Conservation (phyloP, 2,888 invertebrate genomes). For the Podabrus alpinus region DNA sequence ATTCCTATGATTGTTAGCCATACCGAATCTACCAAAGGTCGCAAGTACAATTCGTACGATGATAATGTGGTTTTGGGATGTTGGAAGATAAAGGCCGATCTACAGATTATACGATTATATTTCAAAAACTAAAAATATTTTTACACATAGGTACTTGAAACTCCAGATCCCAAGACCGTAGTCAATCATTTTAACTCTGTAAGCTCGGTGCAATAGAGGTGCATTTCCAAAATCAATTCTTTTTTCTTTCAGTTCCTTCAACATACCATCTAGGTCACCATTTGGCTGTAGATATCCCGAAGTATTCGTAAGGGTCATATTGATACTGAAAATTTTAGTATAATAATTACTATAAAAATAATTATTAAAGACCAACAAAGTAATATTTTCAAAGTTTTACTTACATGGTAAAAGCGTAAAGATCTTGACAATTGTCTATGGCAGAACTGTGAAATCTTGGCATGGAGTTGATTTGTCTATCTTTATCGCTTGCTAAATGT, state of each 20-base stretch:
- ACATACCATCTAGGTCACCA: slow-evolving; percentile 68
- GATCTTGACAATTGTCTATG: slow-evolving; percentile 63
- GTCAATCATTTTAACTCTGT: slow-evolving; percentile 56
- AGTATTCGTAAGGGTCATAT: slow-evolving; percentile 58
- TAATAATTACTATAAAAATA: background rate
- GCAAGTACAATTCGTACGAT: slow-evolving; percentile 65
- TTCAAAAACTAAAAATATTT: background rate
- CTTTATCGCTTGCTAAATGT: too few relatives aligned
- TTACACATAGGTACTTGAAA: slow-evolving; percentile 62
- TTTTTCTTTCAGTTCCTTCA: slow-evolving; percentile 61
- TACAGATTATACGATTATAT: slow-evolving; percentile 44
- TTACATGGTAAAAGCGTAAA: slow-evolving; percentile 73
- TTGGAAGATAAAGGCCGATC: slow-evolving; percentile 69
- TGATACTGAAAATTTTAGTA: slow-evolving; percentile 57
- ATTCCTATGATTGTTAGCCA: slow-evolving; percentile 58
- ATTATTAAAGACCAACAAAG: slow-evolving; percentile 9
- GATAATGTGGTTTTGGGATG: slow-evolving; percentile 66
- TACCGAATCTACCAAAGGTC: slow-evolving; percentile 63
- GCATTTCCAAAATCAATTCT: slow-evolving; percentile 69
- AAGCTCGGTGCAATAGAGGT: slow-evolving; percentile 65
- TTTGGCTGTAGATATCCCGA: slow-evolving; percentile 67
- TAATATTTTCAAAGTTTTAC: too few relatives aligned
- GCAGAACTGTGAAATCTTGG: slow-evolving; percentile 67
- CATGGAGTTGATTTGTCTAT: slow-evolving; percentile 64
- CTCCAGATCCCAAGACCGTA: slow-evolving; percentile 65